phyloP scores from a whole-genome alignment of 1,140 invertebrate species.

The Panulirus ornatus region DNA sequence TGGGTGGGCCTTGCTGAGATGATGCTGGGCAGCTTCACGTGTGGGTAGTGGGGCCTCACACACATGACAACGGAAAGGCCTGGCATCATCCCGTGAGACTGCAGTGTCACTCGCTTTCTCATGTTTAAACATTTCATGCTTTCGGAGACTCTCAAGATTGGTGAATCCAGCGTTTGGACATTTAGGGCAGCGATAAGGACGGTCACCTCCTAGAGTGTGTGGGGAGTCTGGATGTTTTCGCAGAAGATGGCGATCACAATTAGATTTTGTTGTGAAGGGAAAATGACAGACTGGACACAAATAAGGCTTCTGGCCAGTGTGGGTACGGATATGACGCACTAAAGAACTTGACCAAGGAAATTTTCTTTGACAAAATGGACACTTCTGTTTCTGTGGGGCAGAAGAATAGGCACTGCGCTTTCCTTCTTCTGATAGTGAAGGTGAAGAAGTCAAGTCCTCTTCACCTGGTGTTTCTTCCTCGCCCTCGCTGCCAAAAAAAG shows the following conservation, averaged over 20 bases:
- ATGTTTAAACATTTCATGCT: constrained; percentile 87
- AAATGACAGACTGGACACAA: constrained; percentile 94
- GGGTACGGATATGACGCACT: constrained; percentile 93
- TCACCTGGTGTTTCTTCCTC: constrained; percentile 76
- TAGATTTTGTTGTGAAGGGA: constrained; percentile 97
- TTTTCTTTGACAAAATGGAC: constrained; percentile 93
- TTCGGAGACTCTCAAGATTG: constrained; percentile 87
- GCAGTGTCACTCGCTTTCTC: constrained; percentile 76
- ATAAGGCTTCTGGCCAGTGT: constrained; percentile 97
- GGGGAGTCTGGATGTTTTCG: constrained; percentile 89
- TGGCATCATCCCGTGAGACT: constrained; percentile 76
- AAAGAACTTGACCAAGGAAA: constrained; percentile 98
- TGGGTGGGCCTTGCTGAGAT: constrained; percentile 86
- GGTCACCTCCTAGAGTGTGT: constrained; percentile 82
- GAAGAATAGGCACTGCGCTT: constrained; percentile 97
- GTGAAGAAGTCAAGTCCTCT: constrained; percentile 74
- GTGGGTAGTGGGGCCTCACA: constrained; percentile 92
- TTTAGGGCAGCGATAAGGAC: constrained; percentile 89
- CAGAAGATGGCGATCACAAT: constrained; percentile 95
- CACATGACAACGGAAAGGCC: constrained; percentile 94
- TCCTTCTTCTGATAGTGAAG: constrained; percentile 79
- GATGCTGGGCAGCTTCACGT: constrained; percentile 87
- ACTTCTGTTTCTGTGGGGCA: constrained; percentile 92
- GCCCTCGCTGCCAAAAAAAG: constrained; percentile 76
- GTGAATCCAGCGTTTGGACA: constrained; percentile 93